A percentile compares a stretch with the other conserved stretches of the same genome.
Conservation (phyloP, 1,140 invertebrate genomes). For the Idris sp. region DNA sequence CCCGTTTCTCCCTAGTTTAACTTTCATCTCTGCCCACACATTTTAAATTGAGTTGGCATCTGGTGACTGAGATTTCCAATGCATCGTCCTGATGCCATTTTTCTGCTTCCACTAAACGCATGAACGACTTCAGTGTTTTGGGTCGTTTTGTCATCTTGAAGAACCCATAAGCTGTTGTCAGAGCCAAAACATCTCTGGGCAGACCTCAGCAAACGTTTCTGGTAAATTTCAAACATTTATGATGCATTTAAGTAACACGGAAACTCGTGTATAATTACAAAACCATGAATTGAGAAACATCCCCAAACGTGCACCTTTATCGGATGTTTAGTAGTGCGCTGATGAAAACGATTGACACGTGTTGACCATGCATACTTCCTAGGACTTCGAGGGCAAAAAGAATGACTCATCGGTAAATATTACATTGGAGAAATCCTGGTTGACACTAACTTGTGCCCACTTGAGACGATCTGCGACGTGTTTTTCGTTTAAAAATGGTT, state of each 20-base stretch:
- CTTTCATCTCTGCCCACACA: constrained; percentile 3
- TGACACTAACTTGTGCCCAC: constrained; percentile 4
- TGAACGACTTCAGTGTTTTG: not conserved
- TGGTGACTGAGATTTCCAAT: not conserved
- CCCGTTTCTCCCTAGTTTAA: not conserved
- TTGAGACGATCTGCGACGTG: not conserved
- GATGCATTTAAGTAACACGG: no score
- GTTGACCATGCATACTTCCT: constrained; percentile 12
- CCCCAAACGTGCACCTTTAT: no score
- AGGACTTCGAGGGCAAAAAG: not conserved
- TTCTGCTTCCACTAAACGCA: not conserved
- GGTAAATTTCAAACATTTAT: no score
- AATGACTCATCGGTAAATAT: constrained; percentile 4
- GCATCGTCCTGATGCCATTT: not conserved
- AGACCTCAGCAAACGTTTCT: no score
- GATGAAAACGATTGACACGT: not conserved
- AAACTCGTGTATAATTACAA: no score
- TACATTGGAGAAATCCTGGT: constrained; percentile 1
- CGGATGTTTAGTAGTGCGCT: no score
- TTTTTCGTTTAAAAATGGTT: constrained; percentile 10
- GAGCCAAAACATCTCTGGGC: no score
- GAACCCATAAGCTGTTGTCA: no score
- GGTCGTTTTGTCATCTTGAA: no score
- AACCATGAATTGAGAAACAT: no score
- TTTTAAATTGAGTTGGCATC: constrained; percentile 6